A percentile compares a stretch with the other conserved stretches of the same genome.
Conservation (phyloP, 2,888 invertebrate species). For the Epinotia ramella region DNA sequence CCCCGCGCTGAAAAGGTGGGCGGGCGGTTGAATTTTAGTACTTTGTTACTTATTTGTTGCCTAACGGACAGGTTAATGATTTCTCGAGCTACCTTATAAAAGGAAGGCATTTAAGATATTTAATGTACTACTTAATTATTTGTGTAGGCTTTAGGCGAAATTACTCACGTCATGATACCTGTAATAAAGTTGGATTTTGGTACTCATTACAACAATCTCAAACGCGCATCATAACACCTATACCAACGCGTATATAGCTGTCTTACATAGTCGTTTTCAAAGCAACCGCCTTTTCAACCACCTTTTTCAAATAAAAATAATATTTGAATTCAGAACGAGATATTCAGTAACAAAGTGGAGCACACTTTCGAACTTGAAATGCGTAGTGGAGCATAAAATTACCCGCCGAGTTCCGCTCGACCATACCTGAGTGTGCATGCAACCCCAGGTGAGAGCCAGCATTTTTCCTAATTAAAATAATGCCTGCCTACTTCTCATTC, state of each 20-base stretch:
- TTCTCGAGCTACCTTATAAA: conserved; percentile 47
- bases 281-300: background rate
- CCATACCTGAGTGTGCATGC: conserved; percentile 35
- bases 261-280: background rate
- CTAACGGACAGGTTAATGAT: conserved; percentile 79
- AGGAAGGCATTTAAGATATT: conserved; percentile 27
- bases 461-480: conserved; percentile 84
- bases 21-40: conserved; percentile 69
- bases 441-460: conserved; percentile 63
- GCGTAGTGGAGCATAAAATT: conserved; percentile 43
- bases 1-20: conserved; percentile 68
- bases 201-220: background rate
- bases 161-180: background rate
- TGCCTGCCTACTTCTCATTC: conserved; percentile 74
- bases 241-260: background rate
- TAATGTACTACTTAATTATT: background rate
- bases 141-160: background rate
- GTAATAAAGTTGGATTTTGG: background rate
- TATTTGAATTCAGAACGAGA: conserved; percentile 7
- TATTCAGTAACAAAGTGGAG: conserved; percentile 37
- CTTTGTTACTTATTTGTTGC: conserved; percentile 79
- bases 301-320: conserved; percentile 2
- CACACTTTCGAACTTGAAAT: conserved; percentile 36
- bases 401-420: conserved; percentile 28
- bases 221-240: background rate